A percentile compares a stretch with the other conserved stretches of the same genome.
Conservation (phyloP, 2,113 vertebrate genomes). For the Plecotus auritus region DNA sequence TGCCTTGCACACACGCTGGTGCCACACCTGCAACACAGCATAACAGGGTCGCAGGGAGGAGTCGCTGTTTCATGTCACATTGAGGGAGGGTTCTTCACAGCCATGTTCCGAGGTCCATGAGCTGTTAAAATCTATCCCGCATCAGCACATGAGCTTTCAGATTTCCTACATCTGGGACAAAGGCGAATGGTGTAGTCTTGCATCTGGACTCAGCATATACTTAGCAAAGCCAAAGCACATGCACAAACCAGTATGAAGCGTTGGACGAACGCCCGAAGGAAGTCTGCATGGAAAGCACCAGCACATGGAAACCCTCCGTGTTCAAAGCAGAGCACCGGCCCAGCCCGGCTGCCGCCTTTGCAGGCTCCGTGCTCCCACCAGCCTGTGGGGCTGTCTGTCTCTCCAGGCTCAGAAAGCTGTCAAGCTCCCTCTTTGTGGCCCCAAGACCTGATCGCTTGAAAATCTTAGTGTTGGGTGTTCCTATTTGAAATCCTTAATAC, state of each 20-base stretch:
- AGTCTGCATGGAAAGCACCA: background rate
- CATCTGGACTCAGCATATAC: background rate
- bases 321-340: background rate
- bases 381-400: background rate
- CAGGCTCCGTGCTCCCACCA: background rate
- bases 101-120: background rate
- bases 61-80: background rate
- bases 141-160: background rate
- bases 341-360: background rate
- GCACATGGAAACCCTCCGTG: background rate
- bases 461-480: slow-evolving; percentile 22
- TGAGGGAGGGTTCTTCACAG: background rate
- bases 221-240: background rate
- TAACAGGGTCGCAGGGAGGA: background rate
- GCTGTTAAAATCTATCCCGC: background rate
- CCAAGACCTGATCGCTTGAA: slow-evolving; percentile 15
- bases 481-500: background rate
- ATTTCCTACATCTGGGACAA: background rate
- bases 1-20: background rate
- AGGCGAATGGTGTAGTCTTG: background rate
- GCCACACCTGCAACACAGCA: background rate
- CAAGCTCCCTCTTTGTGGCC: background rate
- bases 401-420: background rate
- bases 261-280: background rate
- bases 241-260: background rate